Conservation (phyloP, 2,113 vertebrate species). For the Otus sunia region DNA sequence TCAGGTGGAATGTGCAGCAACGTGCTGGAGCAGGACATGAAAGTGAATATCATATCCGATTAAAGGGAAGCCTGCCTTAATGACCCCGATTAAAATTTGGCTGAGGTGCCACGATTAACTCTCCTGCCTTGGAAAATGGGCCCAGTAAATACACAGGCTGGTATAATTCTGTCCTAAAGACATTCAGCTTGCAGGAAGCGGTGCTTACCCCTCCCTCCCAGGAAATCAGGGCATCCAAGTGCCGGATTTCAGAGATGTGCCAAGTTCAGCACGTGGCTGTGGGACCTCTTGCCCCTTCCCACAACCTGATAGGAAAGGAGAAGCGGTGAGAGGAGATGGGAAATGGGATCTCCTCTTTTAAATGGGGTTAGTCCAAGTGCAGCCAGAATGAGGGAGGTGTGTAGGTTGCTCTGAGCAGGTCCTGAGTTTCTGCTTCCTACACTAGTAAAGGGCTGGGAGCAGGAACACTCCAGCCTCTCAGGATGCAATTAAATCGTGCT, state of each 20-base stretch:
- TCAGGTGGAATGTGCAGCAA: not conserved
- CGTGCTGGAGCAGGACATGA: not conserved
- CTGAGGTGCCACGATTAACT: not conserved
- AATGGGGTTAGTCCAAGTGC: not conserved
- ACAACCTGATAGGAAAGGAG: not conserved
- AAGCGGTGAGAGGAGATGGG: not conserved
- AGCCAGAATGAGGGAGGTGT: not conserved
- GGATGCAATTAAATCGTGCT: not conserved
- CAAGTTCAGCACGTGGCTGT: rapidly evolving
- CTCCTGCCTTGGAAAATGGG: not conserved
- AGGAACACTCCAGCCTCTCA: not conserved
- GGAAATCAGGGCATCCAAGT: not conserved
- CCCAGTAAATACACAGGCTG: not conserved
- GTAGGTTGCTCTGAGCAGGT: not conserved
- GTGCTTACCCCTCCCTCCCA: not conserved
- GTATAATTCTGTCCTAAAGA: not conserved
- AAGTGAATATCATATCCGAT: not conserved
- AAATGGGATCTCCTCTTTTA: not conserved
- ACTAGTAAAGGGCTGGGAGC: not conserved
- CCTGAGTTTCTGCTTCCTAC: not conserved
- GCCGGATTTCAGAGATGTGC: not conserved
- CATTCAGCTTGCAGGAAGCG: not conserved
- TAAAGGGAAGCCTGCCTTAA: not conserved
- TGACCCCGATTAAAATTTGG: not conserved
- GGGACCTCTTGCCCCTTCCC: not conserved